These are phyloP conservation scores for Stichodactyla helianthus DNA, from an alignment of 64 coral and sea anemone genomes.

Conservation along the genomic window DNA sequence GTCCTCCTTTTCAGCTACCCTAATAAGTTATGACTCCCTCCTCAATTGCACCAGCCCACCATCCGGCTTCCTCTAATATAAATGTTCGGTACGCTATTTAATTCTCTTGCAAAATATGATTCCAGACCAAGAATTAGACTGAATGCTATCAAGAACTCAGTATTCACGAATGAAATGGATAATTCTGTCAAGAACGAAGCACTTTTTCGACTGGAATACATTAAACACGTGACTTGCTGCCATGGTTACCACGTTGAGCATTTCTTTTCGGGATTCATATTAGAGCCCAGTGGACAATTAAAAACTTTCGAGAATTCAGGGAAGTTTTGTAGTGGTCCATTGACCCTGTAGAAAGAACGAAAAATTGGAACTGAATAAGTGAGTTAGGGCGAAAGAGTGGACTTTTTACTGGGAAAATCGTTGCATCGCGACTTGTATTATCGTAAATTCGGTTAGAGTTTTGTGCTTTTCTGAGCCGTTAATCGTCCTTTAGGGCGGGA, in stretches of 20 bases:
- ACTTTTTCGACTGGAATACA: not conserved
- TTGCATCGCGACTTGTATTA: too few species aligned
- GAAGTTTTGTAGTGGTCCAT: conserved; percentile 34
- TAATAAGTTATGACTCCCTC: too few species aligned
- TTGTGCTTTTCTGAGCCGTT: too few species aligned
- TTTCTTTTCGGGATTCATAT: conserved; percentile 58
- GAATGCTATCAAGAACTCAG: not conserved
- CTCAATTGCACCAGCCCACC: too few species aligned
- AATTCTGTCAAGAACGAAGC: not conserved
- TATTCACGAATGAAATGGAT: not conserved
- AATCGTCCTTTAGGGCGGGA: too few species aligned
- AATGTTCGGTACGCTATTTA: too few species aligned
- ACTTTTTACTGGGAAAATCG: too few species aligned
- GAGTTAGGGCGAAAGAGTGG: not conserved
- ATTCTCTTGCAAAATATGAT: too few species aligned
- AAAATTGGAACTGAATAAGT: not conserved
- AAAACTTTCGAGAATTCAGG: conserved; percentile 45
- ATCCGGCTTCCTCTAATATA: too few species aligned
- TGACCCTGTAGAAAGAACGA: conserved; percentile 29
- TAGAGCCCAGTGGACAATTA: conserved; percentile 42
- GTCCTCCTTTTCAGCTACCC: too few species aligned
- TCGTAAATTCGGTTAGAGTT: too few species aligned
- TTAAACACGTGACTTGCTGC: not conserved
- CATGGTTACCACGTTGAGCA: conserved; percentile 38
- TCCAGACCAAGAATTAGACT: too few species aligned